Base-by-base conservation (phyloP, 2,797 vertebrate genomes). In the Falco novaeseelandiae region DNA sequence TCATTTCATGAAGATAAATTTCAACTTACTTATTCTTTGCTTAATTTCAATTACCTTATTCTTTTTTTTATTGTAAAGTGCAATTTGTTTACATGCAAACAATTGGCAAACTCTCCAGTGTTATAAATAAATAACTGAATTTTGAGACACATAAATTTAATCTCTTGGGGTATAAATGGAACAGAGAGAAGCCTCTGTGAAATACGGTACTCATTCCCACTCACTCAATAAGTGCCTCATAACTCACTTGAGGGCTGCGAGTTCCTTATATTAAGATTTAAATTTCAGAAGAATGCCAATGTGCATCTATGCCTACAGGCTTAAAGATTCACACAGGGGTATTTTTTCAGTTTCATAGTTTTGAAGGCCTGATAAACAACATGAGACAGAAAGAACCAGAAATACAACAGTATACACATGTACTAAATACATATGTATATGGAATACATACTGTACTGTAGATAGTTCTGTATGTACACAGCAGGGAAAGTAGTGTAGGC, bases 141-240 rank as follows among this genome's bases (percentile, higher is more conserved):
- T 96, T 96, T 83, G 67, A 93, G 83, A 94, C 25, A 58, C 38
- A 97, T 66, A 90, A 95, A 91, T 77, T 59, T 89, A 94, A 11
- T 57, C 85, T 95, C 96, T 88, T 79, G 83, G 87, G 96, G 85
- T 95, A 87, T 23, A 97, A 96, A 90, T 48, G 70, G 92, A 96
- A 97, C 15, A 83, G 61, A 23, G 76, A 92, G 89, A 87, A 93
- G 34, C 55, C 38, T 79, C 61, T 91, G 30, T 89, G 69, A 97
- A 95, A 89, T 89, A 90, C 54, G 78, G 48, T 49, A 51, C 87
- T 96, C 73, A 93, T 94, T 96, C 57, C 89, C 44, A 81, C 73
- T 96, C 89, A 76, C 73, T 95, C 74, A 93, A 4, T 63, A 94
- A 95, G 70, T 71, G 78, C 67, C 96, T 95, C 92, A 42, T 77